Evolutionary conservation across 2,113 vertebrate species (phyloP), one percentile per base, ranked within the genome.

Genomic region (Paedocypris sp.): DNA sequence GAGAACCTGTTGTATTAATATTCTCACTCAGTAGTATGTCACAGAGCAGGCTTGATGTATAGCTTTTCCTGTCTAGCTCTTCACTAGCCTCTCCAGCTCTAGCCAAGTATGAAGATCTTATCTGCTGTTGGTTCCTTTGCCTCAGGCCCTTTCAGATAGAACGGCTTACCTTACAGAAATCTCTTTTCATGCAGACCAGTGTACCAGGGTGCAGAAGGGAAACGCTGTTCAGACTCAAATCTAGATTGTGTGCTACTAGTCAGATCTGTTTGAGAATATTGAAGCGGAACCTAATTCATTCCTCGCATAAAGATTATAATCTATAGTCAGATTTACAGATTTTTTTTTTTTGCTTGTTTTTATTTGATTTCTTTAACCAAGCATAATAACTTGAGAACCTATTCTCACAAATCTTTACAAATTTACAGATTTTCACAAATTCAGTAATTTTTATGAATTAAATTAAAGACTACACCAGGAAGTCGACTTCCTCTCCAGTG

Each of bases 21-120:
- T 28, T 29, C 19, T 29, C 42, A 49, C 35, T 29, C 47, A 49
- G 18, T 19, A 13, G 64, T 45, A 63, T n/a, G 53, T 35, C 54
- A 64, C 26, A 51, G 39, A 66, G 67, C 19, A 60, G 51, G 51
- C 48, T 58, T 77, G 71, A 75, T 77, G 71, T 70, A 78, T 78
- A 64, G 69, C 71, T 47, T 63, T 69, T 63, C 49, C 52, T 73
- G 68, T 69, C 73, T 62, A 62, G 38, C 71, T 71, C 69, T 72
- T 72, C 62, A 72, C 65, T 68, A n/a, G 62, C 65, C 47, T 48
- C 71, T 75, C 60, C 62, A 73, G 61, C 64, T 72, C 62, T 71
- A 78, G 69, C 65, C 67, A 75, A 59, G 69, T 72, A 72, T 78
- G 71, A 78, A 75, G 73, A 78, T 78, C 54, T 72, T 75, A 78